Evolutionary conservation across 1,140 invertebrate genomes (phyloP), one percentile per base, ranked within the genome.

Genomic region (Pseudobourletiella spinata): DNA sequence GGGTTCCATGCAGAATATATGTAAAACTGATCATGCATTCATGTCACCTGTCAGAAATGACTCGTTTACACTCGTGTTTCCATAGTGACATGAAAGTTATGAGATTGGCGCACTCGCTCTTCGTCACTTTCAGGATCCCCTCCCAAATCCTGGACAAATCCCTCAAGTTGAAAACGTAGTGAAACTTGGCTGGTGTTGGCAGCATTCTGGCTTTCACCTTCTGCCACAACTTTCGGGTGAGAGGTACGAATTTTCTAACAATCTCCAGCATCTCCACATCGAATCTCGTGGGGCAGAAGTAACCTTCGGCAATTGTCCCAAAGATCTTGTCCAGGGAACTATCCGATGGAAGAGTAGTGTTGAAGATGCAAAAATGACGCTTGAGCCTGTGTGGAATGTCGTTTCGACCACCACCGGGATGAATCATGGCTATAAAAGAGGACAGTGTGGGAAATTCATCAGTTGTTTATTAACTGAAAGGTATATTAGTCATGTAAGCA

Each of bases 81-180:
- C 90, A 93, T 39, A 91, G 73, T 59, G 87, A 85, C 35, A 89
- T 72, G 15, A 88, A 66, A 28, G 79, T 79, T 18, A 73, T 74
- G 18, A 82, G 74, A 48, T 73, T 77, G 22, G 76, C 72, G 57
- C 86, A 82, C 71, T 90, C 86, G 3, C 80, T 76, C 25, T 72
- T 74, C 63, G 83, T 79, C 54, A 83, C 83, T n/a, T 86, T 74
- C 26, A 88, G 83, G 71, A 81, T 81, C 14, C 89, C 89, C 79
- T 91, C 83, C 89, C 89, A 94, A 66, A 92, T 91, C 50, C 89
- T 79, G 30, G 87, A 89, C 26, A 93, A 78, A 81, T 93, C 90
- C 71, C 89, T 78, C 58, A 93, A 79, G 77, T 92, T 93, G 74
- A 92, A 93, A 1, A 91, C 82, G 68, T 93, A 93, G 75, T 93